Base-by-base conservation (phyloP, 2,888 invertebrate genomes). In the Pelosia muscerda region DNA sequence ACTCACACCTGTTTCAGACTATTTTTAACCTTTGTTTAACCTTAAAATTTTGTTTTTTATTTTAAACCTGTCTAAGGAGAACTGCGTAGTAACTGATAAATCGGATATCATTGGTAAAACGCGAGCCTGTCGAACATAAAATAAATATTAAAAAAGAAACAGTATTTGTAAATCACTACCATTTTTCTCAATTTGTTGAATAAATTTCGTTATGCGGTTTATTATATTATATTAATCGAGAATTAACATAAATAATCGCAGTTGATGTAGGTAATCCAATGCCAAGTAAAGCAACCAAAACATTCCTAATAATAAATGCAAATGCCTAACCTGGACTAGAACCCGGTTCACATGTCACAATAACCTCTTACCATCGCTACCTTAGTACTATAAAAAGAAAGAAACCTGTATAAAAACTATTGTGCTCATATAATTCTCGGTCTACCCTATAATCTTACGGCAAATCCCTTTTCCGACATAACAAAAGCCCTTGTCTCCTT, bases 1-100 rank as follows among this genome's bases (percentile, higher is more conserved):
- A 67, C 61, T 71, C 64, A 68, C 79, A 79, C 71, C 81, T 79
- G 79, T 69, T 71, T 26, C 66, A 49, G 54, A 49, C 64, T 49
- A 68, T 73, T 78, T 80, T 81, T 71, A 78, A 78, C 66, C 34
- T 55, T n/a, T n/a, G n/a, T n/a, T n/a, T n/a, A n/a, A n/a, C n/a
- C n/a, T n/a, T n/a, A 26, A 26, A 60, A 60, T 53, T 31, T 54
- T 63, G 34, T 49, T 49, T 26, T 28, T 3, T 23, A 23, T 31
- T 19, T 19, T 54, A 9, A 2, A 3, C 6, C 23, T 59, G 34
- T 38, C 10, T 19, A 19, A 38, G 15, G 15, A 19, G 19, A 34
- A 34, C n/a, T 23, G 38, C 34, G 2, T 59, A 23, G 22, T 15
- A 8, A 19, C 42, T 38, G 23, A 34, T 25, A 15, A 19, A 13